Base-by-base conservation (phyloP, 2,797 vertebrate genomes). In the Anas georgica region DNA sequence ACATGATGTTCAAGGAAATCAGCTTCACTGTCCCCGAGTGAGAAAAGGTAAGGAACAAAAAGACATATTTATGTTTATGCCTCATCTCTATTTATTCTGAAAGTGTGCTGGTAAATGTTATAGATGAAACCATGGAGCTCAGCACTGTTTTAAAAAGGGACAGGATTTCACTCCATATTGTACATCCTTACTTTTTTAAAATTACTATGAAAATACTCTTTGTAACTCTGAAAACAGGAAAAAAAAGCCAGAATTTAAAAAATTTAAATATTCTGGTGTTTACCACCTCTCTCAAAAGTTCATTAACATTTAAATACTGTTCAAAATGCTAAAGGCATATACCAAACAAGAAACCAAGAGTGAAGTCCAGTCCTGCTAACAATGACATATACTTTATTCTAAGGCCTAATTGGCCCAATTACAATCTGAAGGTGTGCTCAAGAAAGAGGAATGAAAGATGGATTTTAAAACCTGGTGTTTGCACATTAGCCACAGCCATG, bases 1-100 rank as follows among this genome's bases (percentile, higher is more conserved):
- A 74, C 98, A 98, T 64, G 97, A 98, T 43, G 96, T 99, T 94
- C 97, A 91, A 68, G 99, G 99, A 81, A 98, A 98, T 97, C 99
- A 99, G 97, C 98, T 99, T 92, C 97, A 35, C 89, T 99, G 98
- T 83, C 99, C 99, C 90, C 98, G 99, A 96, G 98, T 99, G 94
- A 98, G 99, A 98, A 98, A 99, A 98, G 99, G 99, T 99, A 95
- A 97, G 95, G 28, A 74, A 37, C 78, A 86, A 48, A 84, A 62
- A 72, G 17, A 10, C 28, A 33, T 18, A 11, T 17, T 31, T 48
- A 35, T 2, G 1, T 55, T 58, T 69, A 80, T 90, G 48, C 17
- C 52, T 83, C 13, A 9, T 6, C 28, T 79, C 33, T 15, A 1
- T 16, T 22, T 22, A 84, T 10, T 31, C 67, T 23, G 17, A 37